Conservation (phyloP, 2,888 invertebrate genomes). For the Capitulum mitella region DNA sequence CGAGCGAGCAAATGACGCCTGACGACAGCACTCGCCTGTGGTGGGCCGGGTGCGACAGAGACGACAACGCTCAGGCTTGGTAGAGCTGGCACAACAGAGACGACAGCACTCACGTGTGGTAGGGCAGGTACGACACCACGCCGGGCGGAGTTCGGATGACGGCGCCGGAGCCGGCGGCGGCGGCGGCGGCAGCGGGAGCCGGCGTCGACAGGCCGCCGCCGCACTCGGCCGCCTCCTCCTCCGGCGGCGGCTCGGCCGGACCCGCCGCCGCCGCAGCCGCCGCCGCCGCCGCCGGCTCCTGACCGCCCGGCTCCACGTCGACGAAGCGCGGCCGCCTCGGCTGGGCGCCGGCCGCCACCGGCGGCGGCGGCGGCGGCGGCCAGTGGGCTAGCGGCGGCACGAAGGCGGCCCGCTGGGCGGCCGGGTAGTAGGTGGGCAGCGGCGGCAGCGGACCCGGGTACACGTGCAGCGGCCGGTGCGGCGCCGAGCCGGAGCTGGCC, state of each 20-base stretch:
- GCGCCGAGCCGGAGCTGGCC: not conserved
- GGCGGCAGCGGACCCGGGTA: not conserved
- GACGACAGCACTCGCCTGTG: too few relatives aligned
- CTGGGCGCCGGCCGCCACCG: not conserved
- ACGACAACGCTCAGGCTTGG: too few relatives aligned
- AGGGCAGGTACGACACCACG: not conserved
- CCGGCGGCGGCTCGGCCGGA: too few relatives aligned
- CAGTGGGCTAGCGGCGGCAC: not conserved
- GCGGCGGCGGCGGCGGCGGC: constrained; percentile 2
- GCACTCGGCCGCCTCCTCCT: not conserved
- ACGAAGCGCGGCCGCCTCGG: not conserved
- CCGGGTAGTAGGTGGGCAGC: not conserved
- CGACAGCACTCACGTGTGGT: not conserved
- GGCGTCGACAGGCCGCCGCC: not conserved
- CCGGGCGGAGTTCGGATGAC: not conserved
- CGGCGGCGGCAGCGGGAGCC: not conserved
- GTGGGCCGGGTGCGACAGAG: too few relatives aligned
- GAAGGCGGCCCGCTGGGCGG: not conserved
- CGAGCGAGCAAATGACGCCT: too few relatives aligned
- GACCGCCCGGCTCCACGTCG: not conserved
- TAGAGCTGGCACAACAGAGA: too few relatives aligned
- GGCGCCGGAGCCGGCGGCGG: not conserved
- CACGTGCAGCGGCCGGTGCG: not conserved
- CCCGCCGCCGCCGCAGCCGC: not conserved
- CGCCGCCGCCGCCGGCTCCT: not conserved